Evolutionary conservation across 2,113 vertebrate species (phyloP), one percentile per base, ranked within the genome.

Genomic region (Montifringilla adamsi): DNA sequence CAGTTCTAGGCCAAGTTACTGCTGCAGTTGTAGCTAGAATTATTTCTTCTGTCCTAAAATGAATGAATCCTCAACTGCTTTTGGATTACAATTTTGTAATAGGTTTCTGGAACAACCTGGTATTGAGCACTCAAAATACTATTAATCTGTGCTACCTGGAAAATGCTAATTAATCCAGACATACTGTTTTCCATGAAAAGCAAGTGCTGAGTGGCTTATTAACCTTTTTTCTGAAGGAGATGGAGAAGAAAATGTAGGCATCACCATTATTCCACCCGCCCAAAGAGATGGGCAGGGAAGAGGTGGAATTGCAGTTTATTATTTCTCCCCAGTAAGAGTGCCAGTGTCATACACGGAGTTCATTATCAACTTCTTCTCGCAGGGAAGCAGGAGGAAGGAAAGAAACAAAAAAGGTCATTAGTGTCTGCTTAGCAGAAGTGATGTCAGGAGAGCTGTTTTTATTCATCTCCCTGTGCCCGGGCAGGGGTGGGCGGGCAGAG

Each of bases 161-260:
- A 95, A 94, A 91, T 93, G 66, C 77, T 94, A 87, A 96, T 95
- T 93, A 93, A 87, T 93, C 77, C 62, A 72, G 67, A 69, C 35
- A 53, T 75, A 68, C 52, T 10, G 12, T 95, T 94, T 85, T 85
- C 87, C 70, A 62, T 4, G 2, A 82, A 89, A 82, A 79, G 46
- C 49, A 69, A 93, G 76, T 79, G 58, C 66, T 53, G 91, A 93
- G 28, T 72, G 77, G 41, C 90, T 95, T 93, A 83, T 95, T 93
- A 95, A 91, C 56, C 89, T 94, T 89, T 87, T 85, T 41, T 81
- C 37, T 53, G 70, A 87, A 35, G 33, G 66, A 87, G 62, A 26
- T 53, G 87, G 60, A 72, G 59, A 33, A 55, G 52, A 67, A 93
- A 84, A 90, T 50, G 73, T 84, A 82, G 80, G 50, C 69, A 66